These are phyloP conservation scores for Drosophila pseudoobscura DNA, from an alignment of 1,140 invertebrate species.

Conservation along the genomic window DNA sequence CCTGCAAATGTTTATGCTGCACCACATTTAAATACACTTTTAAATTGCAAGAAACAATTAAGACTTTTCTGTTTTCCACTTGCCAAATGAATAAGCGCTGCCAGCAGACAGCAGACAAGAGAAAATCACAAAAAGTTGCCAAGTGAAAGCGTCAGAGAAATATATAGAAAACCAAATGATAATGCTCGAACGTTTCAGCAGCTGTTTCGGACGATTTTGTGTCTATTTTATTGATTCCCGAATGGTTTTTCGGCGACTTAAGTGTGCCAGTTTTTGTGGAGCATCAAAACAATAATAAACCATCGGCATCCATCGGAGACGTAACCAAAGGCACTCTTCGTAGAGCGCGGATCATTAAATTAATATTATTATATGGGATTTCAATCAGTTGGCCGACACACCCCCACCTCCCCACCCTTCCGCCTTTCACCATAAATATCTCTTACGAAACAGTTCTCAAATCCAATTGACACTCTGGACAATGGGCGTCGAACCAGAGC, in stretches of 20 bases:
- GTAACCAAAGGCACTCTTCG: slow-evolving; percentile 29
- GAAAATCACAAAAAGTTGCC: slow-evolving; percentile 40
- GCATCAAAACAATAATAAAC: slow-evolving; percentile 52
- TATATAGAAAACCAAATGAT: slow-evolving; percentile 39
- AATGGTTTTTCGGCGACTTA: slow-evolving; percentile 8
- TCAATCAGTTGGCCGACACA: slow-evolving; percentile 6
- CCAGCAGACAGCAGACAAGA: slow-evolving; percentile 2
- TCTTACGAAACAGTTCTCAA: slow-evolving; percentile 40
- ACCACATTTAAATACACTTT: neutral
- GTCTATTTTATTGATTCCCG: slow-evolving; percentile 37
- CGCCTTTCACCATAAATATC: slow-evolving; percentile 9
- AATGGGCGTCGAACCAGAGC: slow-evolving; percentile 26
- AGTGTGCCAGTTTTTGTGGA: slow-evolving; percentile 27
- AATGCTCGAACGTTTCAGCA: slow-evolving; percentile 34
- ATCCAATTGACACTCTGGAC: slow-evolving; percentile 46
- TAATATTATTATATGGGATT: slow-evolving; percentile 35
- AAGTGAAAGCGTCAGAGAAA: slow-evolving; percentile 67
- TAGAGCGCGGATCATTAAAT: slow-evolving; percentile 25
- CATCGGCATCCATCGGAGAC: slow-evolving; percentile 39
- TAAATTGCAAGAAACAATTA: slow-evolving; percentile 11
- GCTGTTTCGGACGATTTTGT: slow-evolving; percentile 47
- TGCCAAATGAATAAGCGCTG: neutral
- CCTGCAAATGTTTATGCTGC: slow-evolving; percentile 5
- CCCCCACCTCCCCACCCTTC: neutral
- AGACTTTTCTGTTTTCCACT: slow-evolving; percentile 17